These are phyloP conservation scores for Antrozous pallidus DNA, from an alignment of 2,797 vertebrate species.

Conservation along the genomic window DNA sequence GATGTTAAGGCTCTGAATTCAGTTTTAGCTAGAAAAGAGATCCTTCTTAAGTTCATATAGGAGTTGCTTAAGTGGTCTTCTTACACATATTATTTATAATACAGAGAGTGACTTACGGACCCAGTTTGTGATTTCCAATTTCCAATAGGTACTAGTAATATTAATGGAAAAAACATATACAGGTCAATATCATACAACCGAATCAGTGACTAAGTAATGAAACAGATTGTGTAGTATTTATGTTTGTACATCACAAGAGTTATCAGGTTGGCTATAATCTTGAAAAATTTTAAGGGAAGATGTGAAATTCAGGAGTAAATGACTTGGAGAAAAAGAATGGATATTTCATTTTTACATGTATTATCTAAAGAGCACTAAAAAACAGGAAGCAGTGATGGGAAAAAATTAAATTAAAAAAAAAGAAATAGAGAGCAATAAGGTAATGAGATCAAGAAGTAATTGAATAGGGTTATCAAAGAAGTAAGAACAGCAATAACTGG, in stretches of 20 bases:
- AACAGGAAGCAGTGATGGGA: background rate
- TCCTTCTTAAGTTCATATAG: background rate
- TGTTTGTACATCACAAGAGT: background rate
- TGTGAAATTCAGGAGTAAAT: background rate
- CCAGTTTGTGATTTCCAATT: background rate
- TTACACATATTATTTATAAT: background rate
- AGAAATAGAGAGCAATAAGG: background rate
- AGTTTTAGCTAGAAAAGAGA: background rate
- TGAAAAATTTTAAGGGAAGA: conserved; percentile 21
- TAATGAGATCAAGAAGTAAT: background rate
- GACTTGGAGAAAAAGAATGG: background rate
- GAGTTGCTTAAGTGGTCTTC: background rate
- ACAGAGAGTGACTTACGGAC: background rate
- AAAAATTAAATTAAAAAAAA: background rate
- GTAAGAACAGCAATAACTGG: background rate
- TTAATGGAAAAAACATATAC: background rate
- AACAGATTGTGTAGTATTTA: background rate
- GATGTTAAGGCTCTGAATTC: background rate
- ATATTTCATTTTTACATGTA: background rate
- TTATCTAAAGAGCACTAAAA: conserved; percentile 10
- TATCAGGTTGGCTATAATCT: background rate
- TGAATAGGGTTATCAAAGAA: background rate
- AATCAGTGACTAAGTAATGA: conserved; percentile 28
- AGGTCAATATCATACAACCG: background rate
- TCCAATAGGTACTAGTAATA: background rate